Base-by-base conservation (phyloP, 2,888 invertebrate species). In the Antheraea assamensis region DNA sequence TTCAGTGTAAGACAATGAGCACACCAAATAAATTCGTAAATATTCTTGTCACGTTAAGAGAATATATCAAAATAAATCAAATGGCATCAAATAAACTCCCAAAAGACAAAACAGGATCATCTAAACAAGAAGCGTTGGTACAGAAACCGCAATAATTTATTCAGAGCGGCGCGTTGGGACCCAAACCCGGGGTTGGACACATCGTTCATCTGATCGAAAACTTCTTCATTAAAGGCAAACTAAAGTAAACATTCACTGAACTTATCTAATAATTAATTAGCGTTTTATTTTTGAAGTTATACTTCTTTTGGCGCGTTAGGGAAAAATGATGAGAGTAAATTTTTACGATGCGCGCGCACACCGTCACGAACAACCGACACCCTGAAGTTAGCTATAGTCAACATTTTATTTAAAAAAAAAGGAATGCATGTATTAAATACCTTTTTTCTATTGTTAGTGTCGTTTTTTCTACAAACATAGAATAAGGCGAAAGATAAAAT, bases 181-280 rank as follows among this genome's bases (percentile, higher is more conserved):
- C 27, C 61, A 64, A 64, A 64, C 61, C 61, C 27, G 30, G 30
- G 58, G 61, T 64, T 64, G 19, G 17, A 64, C 61, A 64, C 30
- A 30, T 64, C 19, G 61, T 64, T 17, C 5, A 64, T 64, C 4
- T 8, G 61, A 64, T 30, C 61, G 30, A 64, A 64, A 64, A 64
- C 30, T 64, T 58, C 24, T 58, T 64, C 30, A 64, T 64, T 30
- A 27, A 27, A 4, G 13, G 2, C 13, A 17, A 58, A 58, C 58
- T 58, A 58, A 10, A 24, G 8, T 58, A 58, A 58, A 24, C n/a
- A 58, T 24, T 24, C 24, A 3, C 21, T 52, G 1, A n/a, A 8
- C 7, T 42, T 13, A 42, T 42, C 13, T 13, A 42, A 42, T 42
- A 42, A n/a, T 47, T 47, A 47, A 3, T 5, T n/a, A 7, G 21